Evolutionary conservation across 2,113 vertebrate genomes (phyloP).

Genomic region (Nibea coibor): DNA sequence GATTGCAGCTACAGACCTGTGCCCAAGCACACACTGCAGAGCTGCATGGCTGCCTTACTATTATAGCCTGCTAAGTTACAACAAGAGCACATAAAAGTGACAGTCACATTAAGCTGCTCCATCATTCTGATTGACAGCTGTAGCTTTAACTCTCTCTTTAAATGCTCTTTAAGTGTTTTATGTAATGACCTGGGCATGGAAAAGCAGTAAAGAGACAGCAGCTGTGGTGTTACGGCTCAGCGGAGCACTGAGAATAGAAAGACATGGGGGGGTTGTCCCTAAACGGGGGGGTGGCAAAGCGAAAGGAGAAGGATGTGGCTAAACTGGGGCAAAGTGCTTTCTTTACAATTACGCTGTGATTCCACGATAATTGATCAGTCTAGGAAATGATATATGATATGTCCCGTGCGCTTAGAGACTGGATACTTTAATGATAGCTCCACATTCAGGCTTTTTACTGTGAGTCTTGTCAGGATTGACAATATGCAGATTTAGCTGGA

Average conservation of each 20-base stretch:
- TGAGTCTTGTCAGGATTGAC: constrained; percentile 36
- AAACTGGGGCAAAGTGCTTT: constrained; percentile 50
- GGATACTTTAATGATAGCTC: constrained; percentile 16
- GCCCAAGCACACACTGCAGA: not conserved
- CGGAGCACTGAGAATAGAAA: constrained; percentile 71
- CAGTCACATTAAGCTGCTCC: constrained; percentile 45
- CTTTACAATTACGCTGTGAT: constrained; percentile 36
- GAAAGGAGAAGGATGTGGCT: constrained; percentile 18
- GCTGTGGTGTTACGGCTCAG: constrained; percentile 71
- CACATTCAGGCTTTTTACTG: constrained; percentile 5
- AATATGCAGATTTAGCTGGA: constrained; percentile 35
- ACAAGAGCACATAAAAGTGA: constrained; percentile 51
- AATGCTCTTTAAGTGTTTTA: constrained; percentile 69
- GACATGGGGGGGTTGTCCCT: constrained; percentile 39
- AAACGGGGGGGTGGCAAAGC: constrained; percentile 20
- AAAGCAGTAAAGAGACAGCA: constrained; percentile 73
- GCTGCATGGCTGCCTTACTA: constrained; percentile 15
- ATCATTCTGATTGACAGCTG: constrained; percentile 75
- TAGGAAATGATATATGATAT: constrained; percentile 26
- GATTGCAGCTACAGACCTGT: constrained; percentile 63
- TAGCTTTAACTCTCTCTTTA: constrained; percentile 63
- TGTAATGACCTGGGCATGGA: constrained; percentile 66
- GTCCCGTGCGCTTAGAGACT: constrained; percentile 32
- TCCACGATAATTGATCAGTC: constrained; percentile 42
- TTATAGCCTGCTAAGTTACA: constrained; percentile 47